These are phyloP conservation scores for Tachina lurida DNA, from an alignment of 2,888 invertebrate genomes.

Conservation along the genomic window DNA sequence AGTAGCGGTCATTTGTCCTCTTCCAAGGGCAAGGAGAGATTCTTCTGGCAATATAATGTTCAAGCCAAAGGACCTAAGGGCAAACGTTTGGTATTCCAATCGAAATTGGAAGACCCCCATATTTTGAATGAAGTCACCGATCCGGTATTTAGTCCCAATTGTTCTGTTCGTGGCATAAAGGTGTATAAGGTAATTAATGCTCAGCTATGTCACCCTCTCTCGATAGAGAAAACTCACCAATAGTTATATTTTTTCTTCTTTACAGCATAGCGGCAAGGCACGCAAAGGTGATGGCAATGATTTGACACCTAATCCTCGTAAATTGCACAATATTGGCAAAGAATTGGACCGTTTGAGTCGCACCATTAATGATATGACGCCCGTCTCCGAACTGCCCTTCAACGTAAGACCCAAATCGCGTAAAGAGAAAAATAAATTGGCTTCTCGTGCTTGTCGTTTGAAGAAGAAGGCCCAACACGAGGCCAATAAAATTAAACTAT, in stretches of 20 bases:
- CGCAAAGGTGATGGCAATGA: conserved; percentile 99
- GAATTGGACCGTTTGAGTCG: conserved; percentile 95
- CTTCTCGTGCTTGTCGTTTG: conserved; percentile 97
- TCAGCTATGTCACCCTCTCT: neutral
- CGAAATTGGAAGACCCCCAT: conserved; percentile 95
- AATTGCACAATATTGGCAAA: conserved; percentile 94
- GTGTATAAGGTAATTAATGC: conserved; percentile 83
- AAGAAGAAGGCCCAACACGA: conserved; percentile 99
- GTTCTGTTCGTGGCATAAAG: conserved; percentile 95
- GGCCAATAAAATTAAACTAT: conserved; percentile 97
- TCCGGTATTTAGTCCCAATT: conserved; percentile 97
- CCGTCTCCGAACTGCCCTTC: conserved; percentile 95
- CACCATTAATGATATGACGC: conserved; percentile 97
- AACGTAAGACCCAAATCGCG: conserved; percentile 95
- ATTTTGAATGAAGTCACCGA: conserved; percentile 95
- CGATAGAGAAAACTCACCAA: neutral
- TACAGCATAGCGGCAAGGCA: conserved; percentile 90
- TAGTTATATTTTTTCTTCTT: neutral
- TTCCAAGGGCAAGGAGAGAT: conserved; percentile 89
- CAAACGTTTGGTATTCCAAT: conserved; percentile 92
- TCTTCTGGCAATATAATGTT: conserved; percentile 99
- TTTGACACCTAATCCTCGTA: conserved; percentile 96
- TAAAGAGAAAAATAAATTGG: conserved; percentile 98
- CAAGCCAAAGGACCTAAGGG: conserved; percentile 99
- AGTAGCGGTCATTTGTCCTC: conserved; percentile 78